Base-by-base conservation (phyloP, 2,797 vertebrate genomes). In the Mionectes olivaceus region DNA sequence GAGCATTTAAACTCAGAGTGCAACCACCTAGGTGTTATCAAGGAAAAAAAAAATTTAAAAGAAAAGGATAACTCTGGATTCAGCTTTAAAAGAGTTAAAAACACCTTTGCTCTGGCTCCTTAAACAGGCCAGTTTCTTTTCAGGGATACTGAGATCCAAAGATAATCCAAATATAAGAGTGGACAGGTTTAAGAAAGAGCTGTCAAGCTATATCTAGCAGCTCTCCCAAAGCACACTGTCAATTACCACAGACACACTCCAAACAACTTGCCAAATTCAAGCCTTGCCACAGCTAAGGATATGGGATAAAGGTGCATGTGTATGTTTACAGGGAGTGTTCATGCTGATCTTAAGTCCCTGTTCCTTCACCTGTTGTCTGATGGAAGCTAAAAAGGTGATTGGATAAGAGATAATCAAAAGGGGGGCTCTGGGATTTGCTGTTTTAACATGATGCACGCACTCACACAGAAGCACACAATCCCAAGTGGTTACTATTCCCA, bases 131-230 rank as follows among this genome's bases (percentile, higher is more conserved):
- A 12, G 4, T 69, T 69, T 73, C 11, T 82, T 88, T 82, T 64
- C 56, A 89, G 46, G 33, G 80, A 60, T 53, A 13, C 11, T 33
- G n/a, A 53, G 68, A 85, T 43, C 15, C 37, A 78, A 44, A 69
- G n/a, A 50, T 19, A 64, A 93, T 17, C 41, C 76, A 85, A 49
- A 46, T 11, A 67, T 16, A 63, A 43, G 19, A 80, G 55, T 21
- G 47, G 71, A 69, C 52, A 80, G 78, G 35, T 87, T 87, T 87
- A 64, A 83, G 68, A 87, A 82, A 37, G 41, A 52, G 32, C 33
- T 93, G 56, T 60, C 87, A 70, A 30, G 37, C 41, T 74, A 6
- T 16, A 39, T 56, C 47, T 56, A 53, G 52, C 3, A 33, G 24
- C 44, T 64, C 41, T 64, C 60, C 67, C 52, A 67, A 67, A 87